Conservation (phyloP, 35 echinoderm and acorn worm species). For the Diadema setosum region DNA sequence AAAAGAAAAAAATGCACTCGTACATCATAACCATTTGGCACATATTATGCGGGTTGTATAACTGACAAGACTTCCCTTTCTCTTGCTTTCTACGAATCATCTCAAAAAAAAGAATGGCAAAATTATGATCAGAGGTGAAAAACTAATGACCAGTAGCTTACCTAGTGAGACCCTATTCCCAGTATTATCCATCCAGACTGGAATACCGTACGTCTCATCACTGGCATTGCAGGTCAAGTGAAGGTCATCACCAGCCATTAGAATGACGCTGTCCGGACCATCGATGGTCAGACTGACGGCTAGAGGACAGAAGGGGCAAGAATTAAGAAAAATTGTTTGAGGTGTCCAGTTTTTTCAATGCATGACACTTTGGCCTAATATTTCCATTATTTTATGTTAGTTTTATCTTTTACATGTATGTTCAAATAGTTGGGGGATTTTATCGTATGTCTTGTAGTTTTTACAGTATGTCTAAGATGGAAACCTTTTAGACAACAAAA, state of each 20-base stretch:
- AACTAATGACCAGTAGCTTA: background rate
- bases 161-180: background rate
- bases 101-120: background rate
- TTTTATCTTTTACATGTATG: too few relatives aligned
- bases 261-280: background rate
- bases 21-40: too few relatives aligned
- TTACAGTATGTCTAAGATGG: too few relatives aligned
- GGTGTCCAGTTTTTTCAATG: too few relatives aligned
- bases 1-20: too few relatives aligned
- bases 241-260: constrained; percentile 5
- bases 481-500: too few relatives aligned
- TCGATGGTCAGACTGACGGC: background rate
- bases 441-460: too few relatives aligned
- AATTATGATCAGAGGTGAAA: background rate
- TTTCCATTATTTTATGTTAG: too few relatives aligned
- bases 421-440: too few relatives aligned
- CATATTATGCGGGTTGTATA: too few relatives aligned
- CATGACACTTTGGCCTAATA: too few relatives aligned
- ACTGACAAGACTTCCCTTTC: background rate
- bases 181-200: background rate
- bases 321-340: too few relatives aligned
- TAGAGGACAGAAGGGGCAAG: background rate
- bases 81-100: background rate
- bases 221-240: background rate
- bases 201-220: background rate